A percentile compares a stretch with the other conserved stretches of the same genome.
Conservation (phyloP, 2,797 vertebrate genomes). For the Oreortyx pictus region DNA sequence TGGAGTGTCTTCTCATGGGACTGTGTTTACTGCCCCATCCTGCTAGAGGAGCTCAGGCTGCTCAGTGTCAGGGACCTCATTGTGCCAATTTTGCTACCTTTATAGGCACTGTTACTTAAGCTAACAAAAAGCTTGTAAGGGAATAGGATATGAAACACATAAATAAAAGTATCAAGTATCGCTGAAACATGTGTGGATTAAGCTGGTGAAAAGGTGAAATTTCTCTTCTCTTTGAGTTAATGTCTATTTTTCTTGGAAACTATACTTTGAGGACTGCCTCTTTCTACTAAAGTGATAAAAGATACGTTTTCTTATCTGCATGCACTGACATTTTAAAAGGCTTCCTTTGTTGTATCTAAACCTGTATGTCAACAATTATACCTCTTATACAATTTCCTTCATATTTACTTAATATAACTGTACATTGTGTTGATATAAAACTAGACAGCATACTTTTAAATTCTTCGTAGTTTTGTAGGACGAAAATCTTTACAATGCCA, state of each 20-base stretch:
- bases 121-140: slow-evolving; percentile 69
- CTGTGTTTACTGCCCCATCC: not conserved
- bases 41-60: not conserved
- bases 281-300: slow-evolving; percentile 78
- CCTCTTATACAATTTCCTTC: slow-evolving; percentile 73
- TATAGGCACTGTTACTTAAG: slow-evolving; percentile 66
- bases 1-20: not conserved
- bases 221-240: slow-evolving; percentile 78
- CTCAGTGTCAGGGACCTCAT: slow-evolving; percentile 29
- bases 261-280: slow-evolving; percentile 53
- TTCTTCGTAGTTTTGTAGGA: slow-evolving; percentile 77
- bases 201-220: slow-evolving; percentile 80
- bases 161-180: slow-evolving; percentile 79
- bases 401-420: slow-evolving; percentile 77
- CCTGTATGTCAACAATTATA: slow-evolving; percentile 79
- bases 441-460: slow-evolving; percentile 78
- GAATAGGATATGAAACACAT: slow-evolving; percentile 74
- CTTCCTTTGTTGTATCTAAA: slow-evolving; percentile 80
- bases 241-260: slow-evolving; percentile 79
- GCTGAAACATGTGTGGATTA: slow-evolving; percentile 79
- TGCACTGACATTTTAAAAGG: slow-evolving; percentile 84
- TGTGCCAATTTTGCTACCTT: slow-evolving; percentile 65
- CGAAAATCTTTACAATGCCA: slow-evolving; percentile 78
- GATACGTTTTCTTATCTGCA: slow-evolving; percentile 79
- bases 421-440: slow-evolving; percentile 77